A percentile compares a stretch with the other conserved stretches of the same genome.
These are phyloP conservation scores for Hormaphis cornu DNA, from an alignment of 1,140 invertebrate species.

Conservation along the genomic window DNA sequence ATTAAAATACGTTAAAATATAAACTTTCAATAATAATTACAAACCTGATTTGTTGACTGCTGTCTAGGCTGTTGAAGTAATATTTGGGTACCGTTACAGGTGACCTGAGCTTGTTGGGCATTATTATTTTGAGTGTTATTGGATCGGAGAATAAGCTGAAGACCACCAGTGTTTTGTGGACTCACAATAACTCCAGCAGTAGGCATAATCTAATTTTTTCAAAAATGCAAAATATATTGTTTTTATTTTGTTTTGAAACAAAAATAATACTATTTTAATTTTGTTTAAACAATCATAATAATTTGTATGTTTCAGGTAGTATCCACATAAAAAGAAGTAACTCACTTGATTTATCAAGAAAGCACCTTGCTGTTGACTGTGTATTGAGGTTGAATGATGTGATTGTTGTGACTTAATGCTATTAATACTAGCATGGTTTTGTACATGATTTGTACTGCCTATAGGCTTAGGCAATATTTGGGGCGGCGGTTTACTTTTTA, in stretches of 20 bases:
- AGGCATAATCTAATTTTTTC: constrained; percentile 36
- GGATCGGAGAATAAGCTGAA: constrained; percentile 43
- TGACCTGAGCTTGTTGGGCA: constrained; percentile 16
- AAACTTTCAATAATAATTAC: background rate
- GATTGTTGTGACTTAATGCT: constrained; percentile 24
- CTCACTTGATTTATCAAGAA: constrained; percentile 39
- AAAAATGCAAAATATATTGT: background rate
- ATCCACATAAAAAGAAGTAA: background rate
- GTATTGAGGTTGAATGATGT: constrained; percentile 33
- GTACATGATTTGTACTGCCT: constrained; percentile 12
- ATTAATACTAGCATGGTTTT: constrained; percentile 24
- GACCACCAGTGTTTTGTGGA: constrained; percentile 41
- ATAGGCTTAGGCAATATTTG: constrained; percentile 42
- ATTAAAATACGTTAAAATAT: background rate
- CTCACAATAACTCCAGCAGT: constrained; percentile 41
- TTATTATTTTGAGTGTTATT: constrained; percentile 36
- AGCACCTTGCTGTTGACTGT: constrained; percentile 35
- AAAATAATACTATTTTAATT: constrained; percentile 2
- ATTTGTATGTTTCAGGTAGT: background rate
- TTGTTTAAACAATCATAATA: too few relatives aligned
- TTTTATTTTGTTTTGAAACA: too few relatives aligned
- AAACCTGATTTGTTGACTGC: constrained; percentile 13
- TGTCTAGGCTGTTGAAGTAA: constrained; percentile 23
- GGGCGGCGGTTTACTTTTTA: constrained; percentile 41
- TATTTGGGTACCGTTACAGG: constrained; percentile 22